Evolutionary conservation across 2,113 vertebrate species (phyloP).

Genomic region (Cyanoderma ruficeps): DNA sequence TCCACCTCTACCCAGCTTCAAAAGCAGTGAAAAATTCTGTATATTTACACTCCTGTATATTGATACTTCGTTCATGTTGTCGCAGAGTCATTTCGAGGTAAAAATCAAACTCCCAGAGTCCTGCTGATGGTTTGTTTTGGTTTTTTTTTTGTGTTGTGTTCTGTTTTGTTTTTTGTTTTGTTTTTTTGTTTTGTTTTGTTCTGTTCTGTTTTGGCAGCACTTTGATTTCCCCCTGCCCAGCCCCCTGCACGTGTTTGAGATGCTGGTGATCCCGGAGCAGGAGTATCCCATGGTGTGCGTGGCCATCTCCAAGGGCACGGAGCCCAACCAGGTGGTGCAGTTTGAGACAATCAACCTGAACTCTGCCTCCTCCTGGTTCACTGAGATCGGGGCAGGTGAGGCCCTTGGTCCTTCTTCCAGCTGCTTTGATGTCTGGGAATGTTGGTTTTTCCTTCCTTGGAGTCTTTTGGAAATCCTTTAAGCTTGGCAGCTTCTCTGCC

Average conservation of each 20-base stretch:
- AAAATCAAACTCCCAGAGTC: not conserved
- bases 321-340: slow-evolving; percentile 89
- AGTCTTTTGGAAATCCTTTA: accelerated
- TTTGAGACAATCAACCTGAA: slow-evolving; percentile 99
- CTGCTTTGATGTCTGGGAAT: accelerated
- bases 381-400: slow-evolving; percentile 89
- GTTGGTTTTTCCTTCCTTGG: not conserved
- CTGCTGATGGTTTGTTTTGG: not conserved
- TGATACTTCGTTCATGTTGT: accelerated
- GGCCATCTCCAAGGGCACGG: slow-evolving; percentile 86
- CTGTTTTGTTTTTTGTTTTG: not conserved
- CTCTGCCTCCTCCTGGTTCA: slow-evolving; percentile 98
- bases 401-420: accelerated
- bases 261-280: slow-evolving; percentile 97
- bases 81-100: not conserved
- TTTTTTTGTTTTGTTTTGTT: not conserved
- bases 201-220: slow-evolving; percentile 76
- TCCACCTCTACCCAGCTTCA: not conserved
- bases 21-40: not conserved
- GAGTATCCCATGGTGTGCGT: slow-evolving; percentile 98
- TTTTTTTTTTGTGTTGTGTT: no score
- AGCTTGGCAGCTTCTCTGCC: not conserved
- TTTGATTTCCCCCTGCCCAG: slow-evolving; percentile 97
- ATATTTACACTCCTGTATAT: accelerated
- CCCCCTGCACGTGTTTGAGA: slow-evolving; percentile 95